These are phyloP conservation scores for Tupaia chinensis DNA, from an alignment of 2,113 vertebrate genomes.

Conservation along the genomic window DNA sequence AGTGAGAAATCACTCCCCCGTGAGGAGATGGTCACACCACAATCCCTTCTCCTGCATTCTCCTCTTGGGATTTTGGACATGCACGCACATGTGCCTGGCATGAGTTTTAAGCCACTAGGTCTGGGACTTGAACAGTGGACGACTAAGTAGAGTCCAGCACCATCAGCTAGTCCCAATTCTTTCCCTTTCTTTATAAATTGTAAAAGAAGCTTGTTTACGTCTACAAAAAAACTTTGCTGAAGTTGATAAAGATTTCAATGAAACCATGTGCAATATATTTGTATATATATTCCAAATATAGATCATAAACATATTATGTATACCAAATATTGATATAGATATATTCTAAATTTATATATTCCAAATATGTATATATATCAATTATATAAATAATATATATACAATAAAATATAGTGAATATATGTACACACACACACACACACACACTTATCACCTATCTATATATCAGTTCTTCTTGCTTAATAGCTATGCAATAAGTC, in stretches of 20 bases:
- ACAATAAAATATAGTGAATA: background rate
- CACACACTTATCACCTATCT: background rate
- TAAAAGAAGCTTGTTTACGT: background rate
- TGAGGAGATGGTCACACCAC: too few relatives aligned
- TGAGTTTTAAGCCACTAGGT: too few relatives aligned
- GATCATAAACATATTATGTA: too few relatives aligned
- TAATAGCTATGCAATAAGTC: background rate
- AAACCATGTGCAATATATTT: background rate
- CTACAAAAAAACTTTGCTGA: background rate
- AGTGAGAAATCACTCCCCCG: too few relatives aligned
- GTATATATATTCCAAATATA: background rate
- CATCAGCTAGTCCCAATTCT: background rate
- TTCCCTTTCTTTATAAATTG: background rate
- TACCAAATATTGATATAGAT: background rate
- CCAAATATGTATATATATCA: background rate
- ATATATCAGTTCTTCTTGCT: background rate
- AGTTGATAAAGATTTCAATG: background rate
- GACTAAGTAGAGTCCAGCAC: too few relatives aligned
- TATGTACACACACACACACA: background rate
- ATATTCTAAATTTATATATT: background rate
- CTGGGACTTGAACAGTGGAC: too few relatives aligned
- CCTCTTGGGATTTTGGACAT: too few relatives aligned
- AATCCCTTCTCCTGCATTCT: too few relatives aligned
- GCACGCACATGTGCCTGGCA: too few relatives aligned
- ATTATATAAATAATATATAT: background rate